Conservation (phyloP, 2,888 invertebrate genomes). For the Hirtodrosophila confusa region DNA sequence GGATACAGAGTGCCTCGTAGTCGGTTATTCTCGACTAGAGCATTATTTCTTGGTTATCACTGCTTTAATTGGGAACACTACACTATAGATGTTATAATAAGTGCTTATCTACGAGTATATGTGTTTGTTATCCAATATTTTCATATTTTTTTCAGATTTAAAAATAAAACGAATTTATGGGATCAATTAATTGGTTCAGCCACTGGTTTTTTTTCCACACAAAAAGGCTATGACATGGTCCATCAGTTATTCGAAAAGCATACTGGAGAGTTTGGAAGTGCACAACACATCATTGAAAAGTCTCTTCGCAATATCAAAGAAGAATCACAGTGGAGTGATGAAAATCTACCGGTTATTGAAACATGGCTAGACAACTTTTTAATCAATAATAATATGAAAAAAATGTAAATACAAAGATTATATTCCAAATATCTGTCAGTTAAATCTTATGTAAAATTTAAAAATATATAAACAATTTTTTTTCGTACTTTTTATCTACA, state of each 20-base stretch:
- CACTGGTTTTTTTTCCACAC: constrained; percentile 90
- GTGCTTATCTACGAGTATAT: no score
- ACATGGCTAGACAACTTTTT: constrained; percentile 88
- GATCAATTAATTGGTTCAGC: constrained; percentile 90
- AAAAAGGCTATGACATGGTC: constrained; percentile 89
- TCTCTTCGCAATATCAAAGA: constrained; percentile 90
- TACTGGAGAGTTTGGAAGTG: constrained; percentile 89
- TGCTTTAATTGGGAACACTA: no score
- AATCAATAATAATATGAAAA: not conserved
- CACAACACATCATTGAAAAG: constrained; percentile 90
- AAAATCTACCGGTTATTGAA: constrained; percentile 90
- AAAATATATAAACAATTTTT: no score
- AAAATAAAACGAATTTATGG: constrained; percentile 90
- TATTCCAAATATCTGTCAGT: no score
- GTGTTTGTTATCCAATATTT: no score
- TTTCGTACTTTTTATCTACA: no score
- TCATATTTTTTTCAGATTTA: constrained; percentile 85
- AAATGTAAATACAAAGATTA: no score
- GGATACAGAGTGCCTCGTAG: no score
- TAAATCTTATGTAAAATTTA: no score
- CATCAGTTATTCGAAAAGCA: constrained; percentile 87
- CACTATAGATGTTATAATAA: no score
- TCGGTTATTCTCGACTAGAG: no score
- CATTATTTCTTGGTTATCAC: no score
- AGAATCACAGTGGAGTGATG: constrained; percentile 90